phyloP scores from a whole-genome alignment of 2,113 vertebrate genomes.

The Bufo bufo region DNA sequence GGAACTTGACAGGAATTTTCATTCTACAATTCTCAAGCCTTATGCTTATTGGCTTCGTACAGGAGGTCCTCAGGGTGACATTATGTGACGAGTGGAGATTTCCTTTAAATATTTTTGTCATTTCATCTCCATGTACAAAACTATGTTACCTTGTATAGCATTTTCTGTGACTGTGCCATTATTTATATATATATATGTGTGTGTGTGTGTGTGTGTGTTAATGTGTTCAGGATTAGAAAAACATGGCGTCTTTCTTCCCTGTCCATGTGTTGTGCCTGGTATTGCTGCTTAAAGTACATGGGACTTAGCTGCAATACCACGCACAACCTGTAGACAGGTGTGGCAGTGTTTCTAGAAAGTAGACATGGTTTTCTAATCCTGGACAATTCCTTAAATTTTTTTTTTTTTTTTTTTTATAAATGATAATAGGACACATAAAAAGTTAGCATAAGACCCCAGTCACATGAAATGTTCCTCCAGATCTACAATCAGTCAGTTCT shows the following conservation, averaged over 20 bases:
- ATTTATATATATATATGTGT: no score
- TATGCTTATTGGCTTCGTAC: not conserved
- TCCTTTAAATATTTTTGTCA: not conserved
- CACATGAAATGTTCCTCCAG: not conserved
- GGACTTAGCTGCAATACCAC: not conserved
- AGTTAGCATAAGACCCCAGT: not conserved
- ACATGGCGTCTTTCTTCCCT: not conserved
- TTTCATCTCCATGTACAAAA: not conserved
- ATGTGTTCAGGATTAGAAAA: not conserved
- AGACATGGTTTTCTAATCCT: not conserved
- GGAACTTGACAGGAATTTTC: not conserved
- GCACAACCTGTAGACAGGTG: not conserved
- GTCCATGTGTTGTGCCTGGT: not conserved
- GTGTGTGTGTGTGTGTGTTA: no score
- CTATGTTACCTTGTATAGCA: not conserved
- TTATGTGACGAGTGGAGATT: not conserved
- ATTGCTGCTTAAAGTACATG: not conserved
- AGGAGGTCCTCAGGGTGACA: not conserved
- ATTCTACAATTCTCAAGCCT: not conserved
- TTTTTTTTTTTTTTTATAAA: not conserved
- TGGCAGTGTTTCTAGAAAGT: not conserved
- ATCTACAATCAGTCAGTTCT: not conserved
- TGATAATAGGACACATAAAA: not conserved
- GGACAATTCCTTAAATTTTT: not conserved
- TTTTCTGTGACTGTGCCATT: no score